Base-by-base conservation (phyloP, 2,113 vertebrate genomes). In the Dicentrarchus labrax region DNA sequence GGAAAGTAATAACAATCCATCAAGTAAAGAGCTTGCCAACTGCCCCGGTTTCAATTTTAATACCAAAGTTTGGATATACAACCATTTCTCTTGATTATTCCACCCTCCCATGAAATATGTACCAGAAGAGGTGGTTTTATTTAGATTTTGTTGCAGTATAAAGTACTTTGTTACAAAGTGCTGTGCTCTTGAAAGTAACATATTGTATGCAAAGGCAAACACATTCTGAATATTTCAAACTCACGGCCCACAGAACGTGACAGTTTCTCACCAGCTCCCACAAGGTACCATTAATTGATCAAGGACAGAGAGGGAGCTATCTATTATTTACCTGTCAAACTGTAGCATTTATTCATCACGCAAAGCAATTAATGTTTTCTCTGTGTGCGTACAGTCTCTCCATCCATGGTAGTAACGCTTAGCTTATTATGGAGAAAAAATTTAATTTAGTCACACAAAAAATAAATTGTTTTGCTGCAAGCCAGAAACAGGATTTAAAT, bases 1-100 rank as follows among this genome's bases (percentile, higher is more conserved):
- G 36, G 80, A 50, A 77, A 88, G 89, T 84, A 88, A 93, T 86
- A 90, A 91, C 72, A 71, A 94, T 94, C 86, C 86, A 93, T 95
- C 90, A 93, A 61, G 71, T 84, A 77, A 86, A 93, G 68, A 87
- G 80, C 76, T 84, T 84, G 89, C 89, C 90, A 85, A 86, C 83
- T 84, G 45, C 82, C 81, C 87, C 19, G 43, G 72, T 90, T 92
- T 89, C 72, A 71, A 83, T 89, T 91, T 93, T 82, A 92, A 92
- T 86, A 80, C 60, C 73, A 77, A 60, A 82, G 76, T 87, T 91
- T 86, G 64, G 19, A 80, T 83, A 86, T 78, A 87, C 72, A 91
- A 85, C 59, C 60, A 91, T 90, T 90, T 84, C 61, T 89, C 87
- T 86, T 88, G 64, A 87, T 94, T 88, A 88, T 83, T 82, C 76